Evolutionary conservation across 2,888 invertebrate genomes (phyloP), one percentile per base, ranked within the genome.

Genomic region (Habrosyne pyritoides): DNA sequence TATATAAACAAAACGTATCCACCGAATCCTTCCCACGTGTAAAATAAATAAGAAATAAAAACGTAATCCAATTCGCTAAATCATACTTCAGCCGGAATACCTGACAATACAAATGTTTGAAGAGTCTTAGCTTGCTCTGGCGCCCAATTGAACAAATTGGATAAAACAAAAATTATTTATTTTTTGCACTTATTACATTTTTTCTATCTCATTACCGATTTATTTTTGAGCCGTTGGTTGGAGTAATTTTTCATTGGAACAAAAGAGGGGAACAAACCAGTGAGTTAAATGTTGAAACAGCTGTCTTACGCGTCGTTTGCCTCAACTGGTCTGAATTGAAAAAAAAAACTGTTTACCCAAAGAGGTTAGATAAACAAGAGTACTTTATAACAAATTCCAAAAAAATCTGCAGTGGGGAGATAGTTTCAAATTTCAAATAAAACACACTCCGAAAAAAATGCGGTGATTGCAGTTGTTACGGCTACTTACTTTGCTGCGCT

Each of bases 161-260:
- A 53, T 53, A 26, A 53, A 53, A 47, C 46, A 53, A 53, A 53
- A 53, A 28, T 21, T 18, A n/a, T n/a, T 21, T 50, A 42, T 47
- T 42, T 36, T 42, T 8, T 18, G 14, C 42, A 64, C 59, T 53
- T 57, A 53, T 63, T 58, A 58, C 60, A 64, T 57, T 56, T 62
- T 59, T 63, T 60, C 58, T 60, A 66, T 57, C 63, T 67, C 64
- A 63, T 67, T 66, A 66, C 62, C 52, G 55, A 60, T 66, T 67
- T 61, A 61, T 63, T 61, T 36, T 49, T 52, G 52, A 21, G 47
- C 48, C 28, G 58, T 56, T 58, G 57, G 58, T 56, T 58, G 57
- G 55, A 59, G 64, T 60, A 53, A 62, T 62, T 64, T 68, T 68
- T 66, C 64, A 66, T 69, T 62, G 64, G 59, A 59, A 64, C 61